phyloP scores from a whole-genome alignment of 2,113 vertebrate species.

The Chloroceryle aenea region DNA sequence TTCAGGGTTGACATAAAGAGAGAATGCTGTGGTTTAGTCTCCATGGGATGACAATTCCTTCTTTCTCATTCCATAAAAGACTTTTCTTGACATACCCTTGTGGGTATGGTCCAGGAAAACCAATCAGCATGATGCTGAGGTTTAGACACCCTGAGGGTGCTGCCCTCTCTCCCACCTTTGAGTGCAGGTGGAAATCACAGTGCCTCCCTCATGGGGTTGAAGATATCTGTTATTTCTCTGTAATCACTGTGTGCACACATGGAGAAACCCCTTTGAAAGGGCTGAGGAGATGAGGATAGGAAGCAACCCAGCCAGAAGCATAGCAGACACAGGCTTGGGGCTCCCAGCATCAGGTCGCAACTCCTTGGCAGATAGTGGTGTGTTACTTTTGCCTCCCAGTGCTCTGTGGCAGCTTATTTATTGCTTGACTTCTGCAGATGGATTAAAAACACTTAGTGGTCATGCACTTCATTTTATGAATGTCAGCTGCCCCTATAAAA shows the following conservation, averaged over 20 bases:
- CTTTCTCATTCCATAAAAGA: not conserved
- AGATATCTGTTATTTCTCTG: not conserved
- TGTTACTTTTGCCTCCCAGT: not conserved
- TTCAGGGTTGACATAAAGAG: not conserved
- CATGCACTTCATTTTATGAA: fast-evolving
- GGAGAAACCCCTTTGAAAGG: not conserved
- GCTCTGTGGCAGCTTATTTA: not conserved
- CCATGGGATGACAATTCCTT: not conserved
- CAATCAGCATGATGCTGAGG: not conserved
- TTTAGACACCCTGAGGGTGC: not conserved
- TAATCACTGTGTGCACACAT: fast-evolving
- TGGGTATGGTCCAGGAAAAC: not conserved
- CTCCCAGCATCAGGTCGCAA: not conserved
- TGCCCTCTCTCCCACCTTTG: not conserved
- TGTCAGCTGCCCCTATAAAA: not conserved
- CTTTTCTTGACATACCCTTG: not conserved
- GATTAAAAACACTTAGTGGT: not conserved
- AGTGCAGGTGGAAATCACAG: not conserved
- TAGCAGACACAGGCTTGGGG: not conserved
- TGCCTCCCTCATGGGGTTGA: fast-evolving
- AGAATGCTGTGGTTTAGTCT: fast-evolving
- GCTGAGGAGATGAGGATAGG: not conserved
- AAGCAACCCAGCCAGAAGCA: not conserved
- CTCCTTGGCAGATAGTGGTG: not conserved
- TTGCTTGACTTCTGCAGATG: not conserved